These are phyloP conservation scores for Luehdorfia chinensis DNA, from an alignment of 1,140 invertebrate species.

Conservation along the genomic window DNA sequence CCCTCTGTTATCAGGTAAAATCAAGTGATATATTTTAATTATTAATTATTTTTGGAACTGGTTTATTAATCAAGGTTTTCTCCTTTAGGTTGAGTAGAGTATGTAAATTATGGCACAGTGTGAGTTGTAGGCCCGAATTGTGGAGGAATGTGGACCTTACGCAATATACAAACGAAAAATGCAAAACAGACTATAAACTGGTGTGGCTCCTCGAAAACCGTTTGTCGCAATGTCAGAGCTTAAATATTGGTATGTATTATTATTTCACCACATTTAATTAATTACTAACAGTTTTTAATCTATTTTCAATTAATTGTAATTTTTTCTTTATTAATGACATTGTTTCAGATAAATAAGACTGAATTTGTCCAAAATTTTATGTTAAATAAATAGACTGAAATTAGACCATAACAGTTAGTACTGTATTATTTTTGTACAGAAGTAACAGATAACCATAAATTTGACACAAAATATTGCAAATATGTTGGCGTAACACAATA, in stretches of 20 bases:
- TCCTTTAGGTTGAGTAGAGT: constrained; percentile 83
- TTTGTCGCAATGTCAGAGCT: constrained; percentile 82
- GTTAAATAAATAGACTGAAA: too few species aligned
- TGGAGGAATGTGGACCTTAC: constrained; percentile 88
- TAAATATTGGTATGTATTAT: constrained; percentile 82
- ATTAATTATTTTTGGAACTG: constrained; percentile 15
- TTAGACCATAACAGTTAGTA: too few species aligned
- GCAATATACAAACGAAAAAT: constrained; percentile 84
- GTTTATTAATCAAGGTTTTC: constrained; percentile 19
- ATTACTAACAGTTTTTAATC: too few species aligned
- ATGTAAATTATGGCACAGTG: constrained; percentile 85
- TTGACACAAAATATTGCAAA: too few species aligned
- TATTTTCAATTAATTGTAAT: neutral
- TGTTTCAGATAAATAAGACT: too few species aligned
- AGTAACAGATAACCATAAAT: too few species aligned
- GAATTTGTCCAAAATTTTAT: too few species aligned
- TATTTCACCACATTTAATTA: neutral
- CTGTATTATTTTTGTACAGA: too few species aligned
- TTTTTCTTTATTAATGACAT: neutral
- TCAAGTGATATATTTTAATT: constrained; percentile 10
- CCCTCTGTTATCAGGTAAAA: constrained; percentile 83
- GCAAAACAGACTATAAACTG: constrained; percentile 84
- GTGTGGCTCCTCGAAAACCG: constrained; percentile 87
- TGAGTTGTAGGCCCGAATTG: constrained; percentile 81
- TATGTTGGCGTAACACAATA: too few species aligned